Percentiles rank a stretch among this genome's conserved stretches.
phyloP scores from a whole-genome alignment of 2,113 vertebrate genomes.

The Strix aluco region DNA sequence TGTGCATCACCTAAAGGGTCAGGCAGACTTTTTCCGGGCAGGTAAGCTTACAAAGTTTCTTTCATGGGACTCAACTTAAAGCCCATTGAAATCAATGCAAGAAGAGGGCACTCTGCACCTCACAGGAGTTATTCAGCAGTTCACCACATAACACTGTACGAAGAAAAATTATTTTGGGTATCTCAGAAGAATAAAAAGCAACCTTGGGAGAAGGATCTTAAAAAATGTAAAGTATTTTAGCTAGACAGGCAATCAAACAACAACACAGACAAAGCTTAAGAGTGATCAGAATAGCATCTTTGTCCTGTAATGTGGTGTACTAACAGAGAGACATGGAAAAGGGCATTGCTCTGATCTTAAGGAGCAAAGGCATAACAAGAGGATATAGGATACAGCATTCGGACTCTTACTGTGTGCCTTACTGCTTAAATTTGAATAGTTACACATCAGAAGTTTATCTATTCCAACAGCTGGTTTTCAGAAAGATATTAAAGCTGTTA shows the following conservation, averaged over 20 bases:
- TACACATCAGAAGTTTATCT: background rate
- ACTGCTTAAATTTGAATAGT: background rate
- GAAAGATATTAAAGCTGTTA: background rate
- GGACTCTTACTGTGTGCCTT: no score
- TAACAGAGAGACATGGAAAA: background rate
- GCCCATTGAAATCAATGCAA: background rate
- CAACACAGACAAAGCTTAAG: background rate
- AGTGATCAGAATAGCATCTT: background rate
- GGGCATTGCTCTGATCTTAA: no score
- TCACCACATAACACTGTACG: background rate
- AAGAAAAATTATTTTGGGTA: background rate
- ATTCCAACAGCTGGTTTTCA: background rate
- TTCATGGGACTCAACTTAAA: background rate
- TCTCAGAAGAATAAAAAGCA: background rate
- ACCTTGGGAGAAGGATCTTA: background rate
- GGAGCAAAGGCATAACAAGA: background rate
- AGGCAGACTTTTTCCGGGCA: background rate
- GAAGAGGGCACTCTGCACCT: background rate
- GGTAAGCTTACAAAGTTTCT: background rate
- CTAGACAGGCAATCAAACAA: background rate
- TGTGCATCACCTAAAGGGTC: background rate
- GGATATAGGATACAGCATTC: background rate
- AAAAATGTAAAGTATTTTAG: background rate
- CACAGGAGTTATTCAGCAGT: background rate
- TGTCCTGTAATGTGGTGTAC: fast-evolving